Conservation (phyloP, 2,113 vertebrate genomes). For the Amphiprion ocellaris region DNA sequence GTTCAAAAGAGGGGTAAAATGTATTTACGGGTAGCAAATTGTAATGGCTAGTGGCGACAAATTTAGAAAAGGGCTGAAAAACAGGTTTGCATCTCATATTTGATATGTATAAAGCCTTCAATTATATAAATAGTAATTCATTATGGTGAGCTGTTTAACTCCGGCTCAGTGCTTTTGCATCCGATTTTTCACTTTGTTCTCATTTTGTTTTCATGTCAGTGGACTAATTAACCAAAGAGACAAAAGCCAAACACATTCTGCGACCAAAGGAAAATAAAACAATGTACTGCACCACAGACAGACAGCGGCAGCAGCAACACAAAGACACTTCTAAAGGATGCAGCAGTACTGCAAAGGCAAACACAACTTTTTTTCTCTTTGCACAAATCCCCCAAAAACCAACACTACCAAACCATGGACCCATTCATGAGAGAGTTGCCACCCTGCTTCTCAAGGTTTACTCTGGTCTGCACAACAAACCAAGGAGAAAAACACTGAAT, state of each 20-base stretch:
- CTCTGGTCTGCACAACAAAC: too few relatives aligned
- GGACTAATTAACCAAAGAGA: constrained; percentile 47
- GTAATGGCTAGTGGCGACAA: constrained; percentile 9
- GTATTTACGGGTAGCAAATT: constrained; percentile 5
- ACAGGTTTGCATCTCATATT: constrained; percentile 16
- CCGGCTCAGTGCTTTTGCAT: neutral
- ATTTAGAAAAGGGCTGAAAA: neutral
- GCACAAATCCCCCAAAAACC: too few relatives aligned
- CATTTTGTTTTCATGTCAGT: constrained; percentile 23
- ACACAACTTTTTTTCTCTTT: neutral
- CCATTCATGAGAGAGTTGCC: too few relatives aligned
- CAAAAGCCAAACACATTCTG: constrained; percentile 35
- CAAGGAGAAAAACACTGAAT: too few relatives aligned
- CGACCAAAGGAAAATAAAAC: constrained; percentile 46
- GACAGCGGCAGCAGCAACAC: constrained; percentile 31
- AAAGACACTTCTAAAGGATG: constrained; percentile 47
- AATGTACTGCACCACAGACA: constrained; percentile 50
- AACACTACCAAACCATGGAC: too few relatives aligned
- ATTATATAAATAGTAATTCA: constrained; percentile 34
- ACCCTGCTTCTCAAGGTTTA: too few relatives aligned
- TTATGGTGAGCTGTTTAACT: constrained; percentile 1
- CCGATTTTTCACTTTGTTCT: neutral
- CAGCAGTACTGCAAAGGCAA: constrained; percentile 46
- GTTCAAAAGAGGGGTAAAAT: neutral
- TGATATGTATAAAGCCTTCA: constrained; percentile 22